A percentile compares a stretch with the other conserved stretches of the same genome.
These are phyloP conservation scores for Hippocampus comes DNA, from an alignment of 2,113 vertebrate genomes.

Conservation along the genomic window DNA sequence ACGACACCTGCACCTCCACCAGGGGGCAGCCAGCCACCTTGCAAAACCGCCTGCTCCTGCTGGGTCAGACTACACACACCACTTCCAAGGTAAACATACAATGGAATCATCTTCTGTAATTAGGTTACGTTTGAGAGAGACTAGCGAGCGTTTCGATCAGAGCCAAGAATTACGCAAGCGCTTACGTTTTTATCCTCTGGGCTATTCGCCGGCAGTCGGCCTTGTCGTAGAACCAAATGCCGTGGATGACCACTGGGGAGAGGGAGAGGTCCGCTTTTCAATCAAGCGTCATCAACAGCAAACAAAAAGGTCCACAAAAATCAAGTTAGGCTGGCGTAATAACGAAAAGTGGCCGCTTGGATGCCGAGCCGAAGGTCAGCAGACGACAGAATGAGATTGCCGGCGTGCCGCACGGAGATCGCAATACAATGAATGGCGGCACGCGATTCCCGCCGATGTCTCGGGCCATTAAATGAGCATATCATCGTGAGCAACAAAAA, in stretches of 20 bases:
- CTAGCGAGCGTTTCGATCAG: neutral
- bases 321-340: constrained; percentile 10
- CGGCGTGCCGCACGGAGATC: neutral
- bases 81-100: neutral
- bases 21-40: constrained; percentile 68
- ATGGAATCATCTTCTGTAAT: constrained; percentile 6
- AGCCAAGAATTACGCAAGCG: constrained; percentile 33
- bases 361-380: constrained; percentile 26
- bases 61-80: constrained; percentile 79
- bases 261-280: constrained; percentile 5
- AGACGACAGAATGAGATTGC: constrained; percentile 33
- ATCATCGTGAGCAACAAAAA: no score
- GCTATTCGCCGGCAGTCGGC: constrained; percentile 94
- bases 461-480: no score
- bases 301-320: constrained; percentile 12
- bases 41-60: constrained; percentile 82
- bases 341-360: neutral
- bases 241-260: constrained; percentile 89
- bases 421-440: neutral
- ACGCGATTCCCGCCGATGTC: neutral
- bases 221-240: constrained; percentile 98
- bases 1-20: constrained; percentile 36
- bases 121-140: neutral
- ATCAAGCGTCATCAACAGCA: constrained; percentile 8
- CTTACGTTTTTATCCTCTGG: constrained; percentile 93